phyloP scores from a whole-genome alignment of 2,113 vertebrate genomes.

The Pachyramphus minor region DNA sequence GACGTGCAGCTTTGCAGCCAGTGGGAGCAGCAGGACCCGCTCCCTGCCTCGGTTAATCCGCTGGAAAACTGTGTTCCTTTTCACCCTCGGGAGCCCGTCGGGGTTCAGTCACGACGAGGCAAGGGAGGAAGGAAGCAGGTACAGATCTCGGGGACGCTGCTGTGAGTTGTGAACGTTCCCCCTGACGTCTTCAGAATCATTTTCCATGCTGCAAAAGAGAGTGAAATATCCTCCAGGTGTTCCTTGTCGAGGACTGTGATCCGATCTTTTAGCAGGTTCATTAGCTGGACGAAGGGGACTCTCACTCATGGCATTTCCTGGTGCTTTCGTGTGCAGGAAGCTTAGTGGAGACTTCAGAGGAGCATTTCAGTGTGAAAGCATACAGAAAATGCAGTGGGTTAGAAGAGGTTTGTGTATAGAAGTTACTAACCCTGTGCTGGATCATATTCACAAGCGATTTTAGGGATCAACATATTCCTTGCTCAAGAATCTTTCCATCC shows the following conservation, averaged over 20 bases:
- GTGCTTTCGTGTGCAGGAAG: not conserved
- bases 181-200: not conserved
- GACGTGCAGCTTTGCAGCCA: not conserved
- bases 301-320: not conserved
- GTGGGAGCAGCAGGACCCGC: not conserved
- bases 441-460: slow-evolving; percentile 55
- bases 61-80: not conserved
- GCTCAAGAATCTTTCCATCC: not conserved
- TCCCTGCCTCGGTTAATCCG: not conserved
- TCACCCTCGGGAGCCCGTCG: not conserved
- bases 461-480: not conserved
- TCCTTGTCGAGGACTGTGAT: not conserved
- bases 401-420: slow-evolving; percentile 31
- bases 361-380: not conserved
- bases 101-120: not conserved
- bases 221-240: not conserved
- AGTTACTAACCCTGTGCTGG: slow-evolving; percentile 30
- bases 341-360: not conserved
- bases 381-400: not conserved
- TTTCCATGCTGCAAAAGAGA: not conserved
- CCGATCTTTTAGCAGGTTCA: not conserved
- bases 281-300: not conserved
- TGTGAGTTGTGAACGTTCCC: not conserved
- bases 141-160: not conserved
- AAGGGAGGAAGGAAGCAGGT: not conserved